Base-by-base conservation (phyloP, 2,888 invertebrate genomes). In the Nomada fabriciana region DNA sequence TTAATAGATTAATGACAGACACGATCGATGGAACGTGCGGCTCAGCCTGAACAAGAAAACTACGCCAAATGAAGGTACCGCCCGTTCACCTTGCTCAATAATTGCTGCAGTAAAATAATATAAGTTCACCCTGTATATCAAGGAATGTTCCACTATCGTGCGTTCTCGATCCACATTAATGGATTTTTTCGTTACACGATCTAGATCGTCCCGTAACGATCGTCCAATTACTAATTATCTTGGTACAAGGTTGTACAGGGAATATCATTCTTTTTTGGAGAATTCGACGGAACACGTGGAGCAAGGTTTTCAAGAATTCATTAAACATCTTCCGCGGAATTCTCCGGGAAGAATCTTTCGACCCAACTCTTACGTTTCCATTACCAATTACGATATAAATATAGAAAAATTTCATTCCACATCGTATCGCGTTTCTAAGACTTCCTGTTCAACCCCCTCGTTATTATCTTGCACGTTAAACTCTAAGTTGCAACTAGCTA, bases 1-100 rank as follows among this genome's bases (percentile, higher is more conserved):
- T 68, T 75, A 79, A 74, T 70, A 80, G 73, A 79, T 88, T 83
- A 85, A 82, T 77, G 84, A 79, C 86, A 86, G 87, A 57, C 87
- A 88, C 88, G 84, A 84, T 83, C 76, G 87, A 84, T 84, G 76
- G 77, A 81, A 84, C 78, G 71, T 59, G 60, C 36, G 78, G 76
- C 82, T 84, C 82, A 80, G 80, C 82, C 53, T 18, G 68, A 69
- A 68, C 70, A 69, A 73, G 72, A 77, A 76, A 59, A 29, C 10
- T 3, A 23, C 23, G n/a, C n/a, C 0, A 3, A 50, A 47, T 53
- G 4, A 50, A 23, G 63, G 47, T 23, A n/a, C 29, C 18, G 50
- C 47, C 61, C 59, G 67, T 60, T 68, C 53, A 0, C 0, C 1
- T 42, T 4, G 15, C 18, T 15, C 36, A 71, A 61, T 11, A n/a